These are phyloP conservation scores for Geotrupes spiniger DNA, from an alignment of 2,888 invertebrate species.

Conservation along the genomic window DNA sequence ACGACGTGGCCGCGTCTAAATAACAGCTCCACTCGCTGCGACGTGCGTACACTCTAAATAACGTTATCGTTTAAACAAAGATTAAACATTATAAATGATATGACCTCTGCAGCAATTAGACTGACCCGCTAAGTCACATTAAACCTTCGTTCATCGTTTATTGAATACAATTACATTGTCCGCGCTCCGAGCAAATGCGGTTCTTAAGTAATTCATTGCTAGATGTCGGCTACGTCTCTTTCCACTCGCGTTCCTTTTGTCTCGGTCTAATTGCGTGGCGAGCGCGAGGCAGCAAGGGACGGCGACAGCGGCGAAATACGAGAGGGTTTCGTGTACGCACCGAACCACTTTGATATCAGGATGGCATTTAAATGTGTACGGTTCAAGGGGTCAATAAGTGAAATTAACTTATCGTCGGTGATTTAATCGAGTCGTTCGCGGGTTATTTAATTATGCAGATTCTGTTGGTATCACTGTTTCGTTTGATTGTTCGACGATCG, in stretches of 20 bases:
- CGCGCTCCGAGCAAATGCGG: slow-evolving; percentile 34
- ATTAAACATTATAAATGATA: slow-evolving; percentile 52
- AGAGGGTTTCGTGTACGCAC: not conserved
- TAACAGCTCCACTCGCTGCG: too few species aligned
- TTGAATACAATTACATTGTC: slow-evolving; percentile 47
- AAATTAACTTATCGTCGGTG: slow-evolving; percentile 37
- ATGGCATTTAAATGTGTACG: slow-evolving; percentile 26
- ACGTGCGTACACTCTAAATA: slow-evolving; percentile 42
- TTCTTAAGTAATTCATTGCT: slow-evolving; percentile 31
- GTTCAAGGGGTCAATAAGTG: slow-evolving; percentile 36
- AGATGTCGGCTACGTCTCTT: slow-evolving; percentile 15
- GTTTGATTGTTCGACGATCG: slow-evolving; percentile 24
- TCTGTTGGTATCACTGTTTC: slow-evolving; percentile 25
- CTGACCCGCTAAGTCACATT: slow-evolving; percentile 49
- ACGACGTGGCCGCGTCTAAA: too few species aligned
- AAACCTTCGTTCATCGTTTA: slow-evolving; percentile 45
- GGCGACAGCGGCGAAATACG: not conserved
- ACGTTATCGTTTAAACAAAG: slow-evolving; percentile 49
- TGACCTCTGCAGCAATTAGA: slow-evolving; percentile 52
- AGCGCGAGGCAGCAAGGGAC: slow-evolving; percentile 7
- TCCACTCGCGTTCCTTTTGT: slow-evolving; percentile 1
- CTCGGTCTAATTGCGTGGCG: not conserved
- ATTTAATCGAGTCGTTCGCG: slow-evolving; percentile 32
- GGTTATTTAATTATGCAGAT: slow-evolving; percentile 33
- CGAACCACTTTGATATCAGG: slow-evolving; percentile 15